Conservation (phyloP, 1,140 invertebrate species). For the Lerema accius region DNA sequence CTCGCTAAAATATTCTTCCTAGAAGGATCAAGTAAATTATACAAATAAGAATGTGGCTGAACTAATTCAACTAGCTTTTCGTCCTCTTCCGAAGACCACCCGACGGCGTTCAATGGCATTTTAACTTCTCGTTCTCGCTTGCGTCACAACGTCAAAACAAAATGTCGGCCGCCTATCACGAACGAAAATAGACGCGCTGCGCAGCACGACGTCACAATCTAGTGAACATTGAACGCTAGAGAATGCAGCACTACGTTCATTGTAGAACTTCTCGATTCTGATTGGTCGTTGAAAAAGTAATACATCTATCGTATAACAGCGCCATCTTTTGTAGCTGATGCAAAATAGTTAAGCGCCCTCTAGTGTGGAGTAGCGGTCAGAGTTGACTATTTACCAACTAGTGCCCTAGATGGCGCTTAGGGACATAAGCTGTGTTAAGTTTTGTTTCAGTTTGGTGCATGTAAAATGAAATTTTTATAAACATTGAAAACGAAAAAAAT, state of each 20-base stretch:
- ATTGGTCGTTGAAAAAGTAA: constrained; percentile 44
- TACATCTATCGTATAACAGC: background rate
- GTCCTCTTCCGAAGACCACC: constrained; percentile 70
- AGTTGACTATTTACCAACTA: background rate
- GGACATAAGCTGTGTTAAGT: too few relatives aligned
- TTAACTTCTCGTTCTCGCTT: constrained; percentile 46
- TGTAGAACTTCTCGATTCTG: constrained; percentile 27
- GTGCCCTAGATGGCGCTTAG: constrained; percentile 36
- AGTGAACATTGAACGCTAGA: constrained; percentile 37
- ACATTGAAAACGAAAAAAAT: too few relatives aligned
- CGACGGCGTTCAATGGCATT: constrained; percentile 71
- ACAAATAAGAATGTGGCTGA: constrained; percentile 65
- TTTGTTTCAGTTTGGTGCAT: too few relatives aligned
- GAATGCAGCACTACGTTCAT: constrained; percentile 14
- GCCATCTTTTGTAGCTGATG: constrained; percentile 38
- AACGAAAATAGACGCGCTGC: constrained; percentile 73
- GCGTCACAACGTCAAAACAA: constrained; percentile 69
- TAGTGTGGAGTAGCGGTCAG: background rate
- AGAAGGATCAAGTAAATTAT: constrained; percentile 65
- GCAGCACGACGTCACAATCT: constrained; percentile 68
- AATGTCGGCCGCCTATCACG: constrained; percentile 74
- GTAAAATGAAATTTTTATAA: too few relatives aligned
- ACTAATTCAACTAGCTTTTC: constrained; percentile 70
- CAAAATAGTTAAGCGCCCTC: background rate
- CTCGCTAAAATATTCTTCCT: constrained; percentile 71